Conservation (phyloP, 2,797 vertebrate species). For the Crocidura indochinensis region DNA sequence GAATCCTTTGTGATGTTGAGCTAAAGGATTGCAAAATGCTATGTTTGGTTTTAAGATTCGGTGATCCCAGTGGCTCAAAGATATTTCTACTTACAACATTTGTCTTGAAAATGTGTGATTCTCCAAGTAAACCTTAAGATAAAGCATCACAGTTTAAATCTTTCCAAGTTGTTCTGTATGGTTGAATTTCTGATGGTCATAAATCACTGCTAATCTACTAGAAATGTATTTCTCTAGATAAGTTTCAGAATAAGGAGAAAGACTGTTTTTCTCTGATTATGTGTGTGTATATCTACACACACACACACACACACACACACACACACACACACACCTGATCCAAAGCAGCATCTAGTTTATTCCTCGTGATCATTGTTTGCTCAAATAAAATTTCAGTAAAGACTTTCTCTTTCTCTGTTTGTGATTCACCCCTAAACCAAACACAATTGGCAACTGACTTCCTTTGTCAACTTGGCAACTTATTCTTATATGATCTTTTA, state of each 20-base stretch:
- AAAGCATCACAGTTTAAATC: slow-evolving; percentile 63
- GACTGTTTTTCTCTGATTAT: slow-evolving; percentile 7
- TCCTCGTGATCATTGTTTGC: slow-evolving; percentile 18
- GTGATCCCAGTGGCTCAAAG: slow-evolving; percentile 20
- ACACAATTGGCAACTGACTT: slow-evolving; percentile 51
- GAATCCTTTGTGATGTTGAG: slow-evolving; percentile 41
- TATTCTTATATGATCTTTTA: slow-evolving; percentile 48
- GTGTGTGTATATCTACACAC: too few species aligned
- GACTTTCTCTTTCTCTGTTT: slow-evolving; percentile 43
- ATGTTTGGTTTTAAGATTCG: slow-evolving; percentile 39
- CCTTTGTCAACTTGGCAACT: slow-evolving; percentile 60
- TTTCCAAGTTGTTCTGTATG: slow-evolving; percentile 60
- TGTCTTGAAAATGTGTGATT: slow-evolving; percentile 62
- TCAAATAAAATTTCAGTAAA: slow-evolving; percentile 40
- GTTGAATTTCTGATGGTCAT: slow-evolving; percentile 57
- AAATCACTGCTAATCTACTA: slow-evolving; percentile 79
- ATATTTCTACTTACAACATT: slow-evolving; percentile 64
- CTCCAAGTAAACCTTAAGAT: slow-evolving; percentile 73
- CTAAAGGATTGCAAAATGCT: slow-evolving; percentile 38
- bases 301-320: too few species aligned
- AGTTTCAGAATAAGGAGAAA: slow-evolving; percentile 45
- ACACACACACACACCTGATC: not conserved
- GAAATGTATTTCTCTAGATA: slow-evolving; percentile 80
- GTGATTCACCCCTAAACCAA: slow-evolving; percentile 10
- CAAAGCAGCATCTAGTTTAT: slow-evolving; percentile 43